Evolutionary conservation across 2,797 vertebrate species (phyloP).

Genomic region (Myotis daubentonii): DNA sequence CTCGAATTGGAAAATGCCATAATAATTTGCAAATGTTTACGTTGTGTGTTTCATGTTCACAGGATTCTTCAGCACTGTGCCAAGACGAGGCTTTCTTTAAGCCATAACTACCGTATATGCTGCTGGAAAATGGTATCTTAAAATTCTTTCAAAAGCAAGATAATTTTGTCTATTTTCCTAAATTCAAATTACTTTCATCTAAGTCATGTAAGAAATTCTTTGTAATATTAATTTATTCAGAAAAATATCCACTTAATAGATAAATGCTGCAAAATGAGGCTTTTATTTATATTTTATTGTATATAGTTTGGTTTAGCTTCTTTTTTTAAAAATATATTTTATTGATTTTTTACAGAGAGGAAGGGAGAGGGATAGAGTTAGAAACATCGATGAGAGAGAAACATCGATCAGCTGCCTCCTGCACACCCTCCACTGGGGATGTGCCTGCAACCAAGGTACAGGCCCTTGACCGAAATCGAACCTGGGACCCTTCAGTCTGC

Average conservation of each 20-base stretch:
- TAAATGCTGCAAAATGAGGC: not conserved
- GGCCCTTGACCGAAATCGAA: too few species aligned
- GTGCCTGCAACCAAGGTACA: too few species aligned
- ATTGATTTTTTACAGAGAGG: too few species aligned
- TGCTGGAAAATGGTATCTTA: constrained; percentile 87
- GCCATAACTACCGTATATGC: constrained; percentile 81
- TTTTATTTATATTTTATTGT: not conserved
- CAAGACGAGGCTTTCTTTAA: constrained; percentile 84
- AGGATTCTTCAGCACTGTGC: constrained; percentile 86
- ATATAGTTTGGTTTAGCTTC: too few species aligned
- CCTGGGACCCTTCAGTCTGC: too few species aligned
- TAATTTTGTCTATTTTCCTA: not conserved
- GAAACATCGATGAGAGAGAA: too few species aligned
- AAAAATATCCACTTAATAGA: constrained; percentile 21
- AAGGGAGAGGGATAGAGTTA: too few species aligned
- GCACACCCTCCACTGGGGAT: too few species aligned
- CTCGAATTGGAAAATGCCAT: not conserved
- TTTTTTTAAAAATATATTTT: too few species aligned
- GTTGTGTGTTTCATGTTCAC: constrained; percentile 64
- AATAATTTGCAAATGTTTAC: constrained; percentile 42
- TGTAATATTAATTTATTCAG: constrained; percentile 47
- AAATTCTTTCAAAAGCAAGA: constrained; percentile 63
- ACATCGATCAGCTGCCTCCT: too few species aligned
- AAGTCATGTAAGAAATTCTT: constrained; percentile 36
- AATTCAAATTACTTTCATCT: constrained; percentile 44